Evolutionary conservation across 2,113 vertebrate species (phyloP).

Genomic region (Tonatia bakeri): DNA sequence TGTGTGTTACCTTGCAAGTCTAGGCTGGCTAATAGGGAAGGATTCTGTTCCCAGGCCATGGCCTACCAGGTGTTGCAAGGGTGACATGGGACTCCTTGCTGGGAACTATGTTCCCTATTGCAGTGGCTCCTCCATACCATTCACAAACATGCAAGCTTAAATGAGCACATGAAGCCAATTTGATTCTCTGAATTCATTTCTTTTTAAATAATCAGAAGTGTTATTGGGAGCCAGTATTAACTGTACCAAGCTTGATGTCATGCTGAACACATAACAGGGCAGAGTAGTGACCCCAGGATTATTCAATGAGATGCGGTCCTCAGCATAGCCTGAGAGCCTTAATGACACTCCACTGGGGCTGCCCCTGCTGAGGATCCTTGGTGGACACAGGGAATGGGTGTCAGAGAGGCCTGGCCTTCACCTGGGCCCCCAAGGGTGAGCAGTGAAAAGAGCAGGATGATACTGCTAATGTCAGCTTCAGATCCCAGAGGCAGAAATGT

Average conservation of each 20-base stretch:
- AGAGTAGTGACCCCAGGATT: neutral
- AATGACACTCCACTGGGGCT: accelerated
- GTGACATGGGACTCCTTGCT: accelerated
- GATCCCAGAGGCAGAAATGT: neutral
- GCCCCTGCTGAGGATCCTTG: neutral
- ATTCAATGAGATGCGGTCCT: neutral
- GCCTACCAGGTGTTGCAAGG: neutral
- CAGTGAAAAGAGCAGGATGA: neutral
- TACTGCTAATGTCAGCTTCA: neutral
- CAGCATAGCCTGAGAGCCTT: neutral
- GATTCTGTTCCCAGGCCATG: neutral
- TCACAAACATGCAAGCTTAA: neutral
- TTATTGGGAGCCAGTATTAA: constrained; percentile 7
- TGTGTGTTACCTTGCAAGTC: neutral
- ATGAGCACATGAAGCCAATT: neutral
- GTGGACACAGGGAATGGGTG: neutral
- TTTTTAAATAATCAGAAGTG: constrained; percentile 27
- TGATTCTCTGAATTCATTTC: constrained; percentile 21
- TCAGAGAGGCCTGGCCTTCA: neutral
- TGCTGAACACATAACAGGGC: neutral
- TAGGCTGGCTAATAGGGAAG: neutral
- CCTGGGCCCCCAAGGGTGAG: too few relatives aligned
- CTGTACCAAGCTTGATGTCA: neutral
- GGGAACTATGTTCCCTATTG: accelerated
- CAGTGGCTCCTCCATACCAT: accelerated